Conservation (phyloP, 2,888 invertebrate genomes). For the Hylaea fasciaria region DNA sequence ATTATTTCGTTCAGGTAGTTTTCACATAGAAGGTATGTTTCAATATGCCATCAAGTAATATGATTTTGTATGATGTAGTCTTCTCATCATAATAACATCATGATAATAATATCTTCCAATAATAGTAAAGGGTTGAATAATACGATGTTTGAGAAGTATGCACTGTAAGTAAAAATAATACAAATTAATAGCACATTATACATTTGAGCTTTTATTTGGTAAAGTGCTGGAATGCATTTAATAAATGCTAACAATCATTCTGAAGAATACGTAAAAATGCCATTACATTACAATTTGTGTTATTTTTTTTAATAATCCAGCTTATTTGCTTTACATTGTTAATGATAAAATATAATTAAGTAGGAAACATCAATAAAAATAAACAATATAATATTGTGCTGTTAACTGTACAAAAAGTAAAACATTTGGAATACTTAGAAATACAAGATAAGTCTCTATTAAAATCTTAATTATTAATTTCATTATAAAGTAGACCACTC, state of each 20-base stretch:
- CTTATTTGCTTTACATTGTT: conserved; percentile 24
- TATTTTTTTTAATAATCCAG: conserved; percentile 43
- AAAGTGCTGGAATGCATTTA: conserved; percentile 81
- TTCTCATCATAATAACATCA: no score
- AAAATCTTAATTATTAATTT: conserved; percentile 39
- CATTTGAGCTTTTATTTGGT: conserved; percentile 71
- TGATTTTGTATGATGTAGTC: no score
- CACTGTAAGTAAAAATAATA: background rate
- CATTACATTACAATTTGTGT: conserved; percentile 15
- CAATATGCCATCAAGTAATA: no score
- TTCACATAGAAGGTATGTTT: no score
- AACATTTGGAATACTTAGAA: conserved; percentile 30
- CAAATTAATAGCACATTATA: conserved; percentile 40
- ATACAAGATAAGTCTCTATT: conserved; percentile 39
- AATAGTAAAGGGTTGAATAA: no score
- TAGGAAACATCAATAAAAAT: conserved; percentile 11
- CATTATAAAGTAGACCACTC: conserved; percentile 30
- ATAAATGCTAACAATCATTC: conserved; percentile 70
- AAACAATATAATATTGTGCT: conserved; percentile 14
- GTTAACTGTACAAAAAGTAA: conserved; percentile 27
- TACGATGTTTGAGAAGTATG: no score
- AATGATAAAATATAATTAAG: no score
- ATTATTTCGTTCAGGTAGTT: no score
- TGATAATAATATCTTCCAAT: no score
- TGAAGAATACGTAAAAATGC: conserved; percentile 39